Percentiles rank a stretch among this genome's conserved stretches.
Evolutionary conservation across 2,797 vertebrate genomes (phyloP).

Genomic region (Allobates femoralis): DNA sequence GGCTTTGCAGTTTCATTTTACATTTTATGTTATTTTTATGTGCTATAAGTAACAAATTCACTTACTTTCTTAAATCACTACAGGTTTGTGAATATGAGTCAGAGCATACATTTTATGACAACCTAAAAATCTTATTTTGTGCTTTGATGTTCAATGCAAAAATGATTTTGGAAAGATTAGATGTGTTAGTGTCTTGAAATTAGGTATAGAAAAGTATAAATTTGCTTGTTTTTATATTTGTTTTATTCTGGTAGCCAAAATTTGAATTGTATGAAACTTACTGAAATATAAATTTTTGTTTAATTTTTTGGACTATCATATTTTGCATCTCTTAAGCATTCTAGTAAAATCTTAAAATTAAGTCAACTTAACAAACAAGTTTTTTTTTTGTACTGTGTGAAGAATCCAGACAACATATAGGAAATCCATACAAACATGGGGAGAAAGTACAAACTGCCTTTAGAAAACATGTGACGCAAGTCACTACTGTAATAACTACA

Average conservation of each 20-base stretch:
- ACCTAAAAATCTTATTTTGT: slow-evolving; percentile 28
- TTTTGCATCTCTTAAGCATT: too few relatives aligned
- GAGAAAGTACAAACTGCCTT: too few relatives aligned
- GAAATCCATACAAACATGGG: too few relatives aligned
- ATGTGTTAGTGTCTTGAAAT: background rate
- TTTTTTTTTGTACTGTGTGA: too few relatives aligned
- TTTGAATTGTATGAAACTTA: background rate
- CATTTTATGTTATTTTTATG: slow-evolving; percentile 43
- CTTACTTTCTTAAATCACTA: slow-evolving; percentile 32
- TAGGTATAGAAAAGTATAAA: background rate
- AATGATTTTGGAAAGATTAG: slow-evolving; percentile 14
- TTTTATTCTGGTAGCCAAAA: background rate
- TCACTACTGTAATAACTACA: too few relatives aligned
- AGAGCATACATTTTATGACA: slow-evolving; percentile 14
- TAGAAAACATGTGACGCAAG: too few relatives aligned
- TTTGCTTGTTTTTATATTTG: background rate
- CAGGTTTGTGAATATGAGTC: slow-evolving; percentile 29
- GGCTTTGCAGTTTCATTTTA: slow-evolving; percentile 19
- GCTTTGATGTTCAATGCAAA: background rate
- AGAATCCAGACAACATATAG: too few relatives aligned
- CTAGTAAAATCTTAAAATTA: too few relatives aligned
- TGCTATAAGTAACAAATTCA: slow-evolving; percentile 32
- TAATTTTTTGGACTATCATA: too few relatives aligned
- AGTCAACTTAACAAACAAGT: too few relatives aligned
- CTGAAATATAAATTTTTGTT: background rate